Evolutionary conservation across 2,888 invertebrate species (phyloP), one percentile per base, ranked within the genome.

Genomic region (Itoplectis maculator): DNA sequence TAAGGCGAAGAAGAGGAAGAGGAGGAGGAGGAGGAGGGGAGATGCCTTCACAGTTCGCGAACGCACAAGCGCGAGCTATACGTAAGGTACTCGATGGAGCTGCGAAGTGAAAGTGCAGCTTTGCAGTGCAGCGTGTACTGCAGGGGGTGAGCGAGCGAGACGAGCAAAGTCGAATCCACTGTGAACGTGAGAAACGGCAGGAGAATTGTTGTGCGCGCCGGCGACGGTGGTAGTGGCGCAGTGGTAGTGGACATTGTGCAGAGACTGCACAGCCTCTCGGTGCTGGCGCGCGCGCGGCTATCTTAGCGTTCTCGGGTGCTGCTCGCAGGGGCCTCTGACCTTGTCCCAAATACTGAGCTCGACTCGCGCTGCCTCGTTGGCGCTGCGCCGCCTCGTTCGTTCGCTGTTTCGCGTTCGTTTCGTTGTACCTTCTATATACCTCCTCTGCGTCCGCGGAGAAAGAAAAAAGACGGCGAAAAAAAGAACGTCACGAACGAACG

Each of bases 301-400:
- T 84, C 84, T 87, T 86, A 76, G 89, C 74, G 83, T 86, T 88
- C 88, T 88, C 88, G 89, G 88, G 88, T 51, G 59, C 29, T n/a
- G n/a, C 76, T 72, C 82, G 63, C 90, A 86, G 91, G 91, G 92
- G 92, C 92, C 89, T 92, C 92, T 92, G 92, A 92, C 92, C 92
- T 92, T 92, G 92, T 92, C 92, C 92, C 92, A 92, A 92, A 92
- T 92, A 92, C 92, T 91, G 88, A 82, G 80, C 84, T 84, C 89
- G 84, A 88, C 89, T 70, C 45, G 89, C 89, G n/a, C n/a, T n/a
- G n/a, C n/a, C n/a, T n/a, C n/a, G n/a, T n/a, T 89, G 87, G 88
- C 88, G 84, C 85, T 84, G 88, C 84, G 85, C 80, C 82, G 87
- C 83, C 85, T 87, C 85, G 81, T 81, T 86, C 83, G 87, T 86